Conservation (phyloP, 2,888 invertebrate species). For the Orthosia gothica region DNA sequence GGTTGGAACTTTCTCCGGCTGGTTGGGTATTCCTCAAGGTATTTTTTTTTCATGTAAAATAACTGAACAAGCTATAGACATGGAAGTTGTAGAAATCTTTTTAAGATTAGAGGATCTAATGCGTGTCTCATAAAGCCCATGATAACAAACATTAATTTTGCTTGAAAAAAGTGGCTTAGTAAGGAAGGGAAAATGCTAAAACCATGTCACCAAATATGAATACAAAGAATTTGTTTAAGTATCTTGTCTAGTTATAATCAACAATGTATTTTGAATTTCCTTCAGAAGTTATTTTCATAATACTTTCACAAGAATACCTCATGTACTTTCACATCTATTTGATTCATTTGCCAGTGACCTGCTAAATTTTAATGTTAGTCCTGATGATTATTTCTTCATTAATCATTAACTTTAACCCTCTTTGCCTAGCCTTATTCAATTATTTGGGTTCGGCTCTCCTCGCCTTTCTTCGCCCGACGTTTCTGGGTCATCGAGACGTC, state of each 20-base stretch:
- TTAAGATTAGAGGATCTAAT: background rate
- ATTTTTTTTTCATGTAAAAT: constrained; percentile 50
- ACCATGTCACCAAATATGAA: background rate
- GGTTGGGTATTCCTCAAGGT: constrained; percentile 45
- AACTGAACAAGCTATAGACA: constrained; percentile 27
- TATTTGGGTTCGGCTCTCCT: background rate
- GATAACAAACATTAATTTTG: background rate
- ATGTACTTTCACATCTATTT: no score
- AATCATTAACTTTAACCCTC: no score
- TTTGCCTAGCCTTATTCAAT: no score
- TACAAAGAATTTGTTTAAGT: background rate
- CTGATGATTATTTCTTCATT: no score
- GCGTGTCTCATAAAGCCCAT: background rate
- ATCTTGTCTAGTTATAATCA: background rate
- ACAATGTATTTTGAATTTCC: no score
- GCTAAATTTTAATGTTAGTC: no score
- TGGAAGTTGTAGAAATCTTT: constrained; percentile 14
- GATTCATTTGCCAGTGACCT: no score
- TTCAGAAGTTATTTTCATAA: no score
- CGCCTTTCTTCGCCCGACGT: background rate
- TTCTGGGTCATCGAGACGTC: background rate
- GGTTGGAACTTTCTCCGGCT: constrained; percentile 53
- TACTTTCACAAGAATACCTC: no score
- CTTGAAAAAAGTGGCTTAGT: background rate
- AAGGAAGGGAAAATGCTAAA: background rate